These are phyloP conservation scores for Aepyceros melampus DNA, from an alignment of 2,113 vertebrate genomes.

Conservation along the genomic window DNA sequence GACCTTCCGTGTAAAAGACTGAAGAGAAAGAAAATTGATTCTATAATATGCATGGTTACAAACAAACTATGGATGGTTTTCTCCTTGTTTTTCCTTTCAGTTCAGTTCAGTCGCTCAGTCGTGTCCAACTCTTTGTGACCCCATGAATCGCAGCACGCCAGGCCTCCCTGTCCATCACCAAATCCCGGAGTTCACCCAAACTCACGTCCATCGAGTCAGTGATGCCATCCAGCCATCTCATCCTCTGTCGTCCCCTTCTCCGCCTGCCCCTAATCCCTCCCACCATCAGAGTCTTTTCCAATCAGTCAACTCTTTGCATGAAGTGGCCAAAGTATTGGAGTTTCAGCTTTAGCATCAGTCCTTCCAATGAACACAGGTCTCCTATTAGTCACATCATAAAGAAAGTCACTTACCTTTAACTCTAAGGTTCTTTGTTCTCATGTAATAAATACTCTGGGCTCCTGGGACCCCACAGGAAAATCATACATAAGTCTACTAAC, in stretches of 20 bases:
- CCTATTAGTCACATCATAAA: conserved; percentile 60
- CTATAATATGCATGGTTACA: not conserved
- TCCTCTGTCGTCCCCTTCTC: too few relatives aligned
- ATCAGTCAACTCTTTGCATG: too few relatives aligned
- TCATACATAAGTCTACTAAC: conserved; percentile 66
- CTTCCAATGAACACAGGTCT: not conserved
- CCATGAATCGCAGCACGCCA: too few relatives aligned
- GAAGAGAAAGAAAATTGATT: not conserved
- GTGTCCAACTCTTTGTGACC: fast-evolving
- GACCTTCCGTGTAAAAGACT: not conserved
- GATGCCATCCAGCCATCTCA: too few relatives aligned
- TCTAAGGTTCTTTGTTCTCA: conserved; percentile 81
- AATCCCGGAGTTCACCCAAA: fast-evolving
- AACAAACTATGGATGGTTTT: conserved; percentile 21
- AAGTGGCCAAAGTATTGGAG: too few relatives aligned
- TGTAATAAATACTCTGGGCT: conserved; percentile 75
- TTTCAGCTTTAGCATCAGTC: too few relatives aligned
- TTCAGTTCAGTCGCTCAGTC: not conserved
- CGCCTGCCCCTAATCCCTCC: too few relatives aligned
- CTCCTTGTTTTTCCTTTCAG: conserved; percentile 15
- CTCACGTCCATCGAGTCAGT: fast-evolving
- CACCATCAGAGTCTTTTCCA: too few relatives aligned
- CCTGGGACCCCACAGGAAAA: conserved; percentile 77
- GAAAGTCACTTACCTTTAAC: conserved; percentile 67
- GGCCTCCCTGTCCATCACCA: too few relatives aligned